phyloP scores from a whole-genome alignment of 2,797 vertebrate genomes.

The Poeciliopsis presidionis region DNA sequence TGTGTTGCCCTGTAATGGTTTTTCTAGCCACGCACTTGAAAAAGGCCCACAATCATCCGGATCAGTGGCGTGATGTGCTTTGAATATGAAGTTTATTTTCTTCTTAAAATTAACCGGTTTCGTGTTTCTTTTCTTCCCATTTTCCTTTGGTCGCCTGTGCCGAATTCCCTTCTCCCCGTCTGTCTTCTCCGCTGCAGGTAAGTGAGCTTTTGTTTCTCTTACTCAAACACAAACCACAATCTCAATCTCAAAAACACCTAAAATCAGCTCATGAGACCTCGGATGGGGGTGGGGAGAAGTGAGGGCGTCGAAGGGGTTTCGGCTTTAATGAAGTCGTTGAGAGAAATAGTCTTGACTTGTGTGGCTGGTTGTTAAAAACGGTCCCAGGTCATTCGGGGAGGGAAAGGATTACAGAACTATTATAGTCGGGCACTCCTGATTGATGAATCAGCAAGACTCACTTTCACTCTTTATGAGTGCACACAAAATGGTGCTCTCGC shows the following conservation, averaged over 20 bases:
- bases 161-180: neutral
- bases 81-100: neutral
- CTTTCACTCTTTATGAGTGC: constrained; percentile 39
- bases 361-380: constrained; percentile 73
- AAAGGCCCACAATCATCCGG: neutral
- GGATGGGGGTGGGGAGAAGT: neutral
- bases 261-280: constrained; percentile 10
- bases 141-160: constrained; percentile 8
- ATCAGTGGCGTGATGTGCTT: neutral
- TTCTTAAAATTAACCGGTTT: neutral
- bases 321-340: constrained; percentile 76
- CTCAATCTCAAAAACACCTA: constrained; percentile 1
- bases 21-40: neutral
- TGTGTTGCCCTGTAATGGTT: neutral
- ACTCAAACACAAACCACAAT: neutral
- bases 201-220: constrained; percentile 31
- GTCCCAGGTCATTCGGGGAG: constrained; percentile 55
- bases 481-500: constrained; percentile 28
- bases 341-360: constrained; percentile 76
- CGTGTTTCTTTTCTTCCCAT: constrained; percentile 6
- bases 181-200: constrained; percentile 48
- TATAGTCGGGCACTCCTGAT: constrained; percentile 52
- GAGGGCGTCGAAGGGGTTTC: constrained; percentile 24
- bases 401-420: constrained; percentile 56
- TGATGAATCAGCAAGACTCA: constrained; percentile 57